These are phyloP conservation scores for Fabriciana adippe DNA, from an alignment of 2,888 invertebrate species.

Conservation along the genomic window DNA sequence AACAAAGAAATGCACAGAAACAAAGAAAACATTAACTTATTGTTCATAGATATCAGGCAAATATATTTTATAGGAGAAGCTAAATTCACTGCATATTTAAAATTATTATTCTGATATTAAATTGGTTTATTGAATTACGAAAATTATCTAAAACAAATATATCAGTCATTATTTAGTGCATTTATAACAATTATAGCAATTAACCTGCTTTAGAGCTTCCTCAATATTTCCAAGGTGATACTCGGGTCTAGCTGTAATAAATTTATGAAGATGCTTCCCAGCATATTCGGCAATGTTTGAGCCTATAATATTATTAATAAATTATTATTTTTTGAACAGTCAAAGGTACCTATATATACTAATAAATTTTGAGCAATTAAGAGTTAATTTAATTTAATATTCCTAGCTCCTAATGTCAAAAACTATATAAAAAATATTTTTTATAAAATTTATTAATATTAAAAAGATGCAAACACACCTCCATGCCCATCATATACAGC, in stretches of 20 bases:
- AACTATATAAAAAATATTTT: background rate
- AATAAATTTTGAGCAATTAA: no score
- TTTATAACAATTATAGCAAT: conserved; percentile 6
- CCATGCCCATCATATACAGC: conserved; percentile 98
- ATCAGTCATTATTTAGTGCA: background rate
- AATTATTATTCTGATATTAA: no score
- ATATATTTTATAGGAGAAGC: no score
- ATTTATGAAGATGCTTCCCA: conserved; percentile 96
- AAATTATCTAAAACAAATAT: background rate
- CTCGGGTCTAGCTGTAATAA: conserved; percentile 90
- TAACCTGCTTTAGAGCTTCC: conserved; percentile 91
- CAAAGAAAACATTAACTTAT: no score
- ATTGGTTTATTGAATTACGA: background rate
- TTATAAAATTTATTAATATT: background rate
- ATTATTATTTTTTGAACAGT: no score
- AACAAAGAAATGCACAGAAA: no score
- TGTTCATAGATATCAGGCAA: no score
- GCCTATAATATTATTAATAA: conserved; percentile 78
- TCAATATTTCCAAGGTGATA: conserved; percentile 92
- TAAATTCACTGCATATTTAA: no score
- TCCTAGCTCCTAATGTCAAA: no score
- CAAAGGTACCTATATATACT: no score
- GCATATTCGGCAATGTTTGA: conserved; percentile 96
- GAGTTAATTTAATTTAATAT: no score
- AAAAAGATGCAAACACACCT: conserved; percentile 69